Base-by-base conservation (phyloP, 2,888 invertebrate genomes). In the Andrena chrysosceles region DNA sequence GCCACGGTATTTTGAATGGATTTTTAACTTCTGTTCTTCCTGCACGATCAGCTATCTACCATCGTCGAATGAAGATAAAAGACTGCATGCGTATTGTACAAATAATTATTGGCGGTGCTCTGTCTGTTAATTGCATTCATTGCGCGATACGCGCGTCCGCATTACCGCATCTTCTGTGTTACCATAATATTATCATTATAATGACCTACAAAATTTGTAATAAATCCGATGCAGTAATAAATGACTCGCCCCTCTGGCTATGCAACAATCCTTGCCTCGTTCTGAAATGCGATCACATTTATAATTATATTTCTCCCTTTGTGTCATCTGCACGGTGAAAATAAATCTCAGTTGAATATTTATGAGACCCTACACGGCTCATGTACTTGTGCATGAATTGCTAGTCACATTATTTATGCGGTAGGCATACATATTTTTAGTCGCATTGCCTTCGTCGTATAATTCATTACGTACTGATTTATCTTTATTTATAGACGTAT, bases 281-380 rank as follows among this genome's bases (percentile, higher is more conserved):
- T 71, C 13, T 48, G 63, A 54, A 31, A 64, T 13, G 35, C 26
- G 52, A 48, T 74, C 75, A 69, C 33, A 69, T 69, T 79, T 75
- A 67, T 72, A 72, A 77, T 66, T 66, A 54, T n/a, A 56, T 62
- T 62, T 56, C n/a, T n/a, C 33, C 31, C n/a, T 56, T 63, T 48
- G 29, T 68, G 48, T 56, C 33, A 29, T 56, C n/a, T 26, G 23
- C 64, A 49, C 6, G 59, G 26, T 0, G 56, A 16, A 59, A 56
- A 77, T 68, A 59, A 77, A 81, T 72, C 72, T 64, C 23, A 31
- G 26, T 62, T n/a, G 54, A 68, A 64, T 72, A 76, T 77, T 81
- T 72, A 72, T 77, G 48, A 59, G 35, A 56, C 23, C 4, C 23
- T 56, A 42, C 42, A 54, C 31, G 56, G 49, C 33, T 60, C 31